These are phyloP conservation scores for Peromyscus aztecus DNA, from an alignment of 2,797 vertebrate genomes.

Conservation along the genomic window DNA sequence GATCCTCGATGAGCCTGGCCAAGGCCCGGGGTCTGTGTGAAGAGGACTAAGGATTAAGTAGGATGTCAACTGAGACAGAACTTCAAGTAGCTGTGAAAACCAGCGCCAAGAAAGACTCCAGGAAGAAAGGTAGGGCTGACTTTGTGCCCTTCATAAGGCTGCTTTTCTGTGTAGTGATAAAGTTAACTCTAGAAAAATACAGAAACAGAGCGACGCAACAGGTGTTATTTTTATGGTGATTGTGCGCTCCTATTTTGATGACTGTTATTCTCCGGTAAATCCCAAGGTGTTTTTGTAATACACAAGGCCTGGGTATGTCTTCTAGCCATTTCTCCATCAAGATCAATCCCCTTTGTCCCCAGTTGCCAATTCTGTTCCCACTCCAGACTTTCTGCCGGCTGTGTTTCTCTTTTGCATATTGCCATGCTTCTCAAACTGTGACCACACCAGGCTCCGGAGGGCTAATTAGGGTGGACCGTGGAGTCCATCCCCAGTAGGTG, in stretches of 20 bases:
- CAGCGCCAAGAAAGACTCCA: constrained; percentile 97
- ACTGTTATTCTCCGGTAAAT: not conserved
- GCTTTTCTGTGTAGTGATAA: not conserved
- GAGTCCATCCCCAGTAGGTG: not conserved
- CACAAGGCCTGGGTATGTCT: not conserved
- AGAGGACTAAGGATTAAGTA: constrained; percentile 95
- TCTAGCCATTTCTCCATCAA: not conserved
- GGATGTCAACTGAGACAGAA: constrained; percentile 99
- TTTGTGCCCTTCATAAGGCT: rapidly evolving
- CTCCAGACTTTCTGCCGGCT: not conserved
- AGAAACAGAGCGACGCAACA: not conserved
- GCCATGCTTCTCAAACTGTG: not conserved
- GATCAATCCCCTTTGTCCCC: rapidly evolving
- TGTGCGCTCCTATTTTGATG: constrained; percentile 3
- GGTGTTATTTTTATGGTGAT: not conserved
- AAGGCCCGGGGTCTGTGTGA: constrained; percentile 93
- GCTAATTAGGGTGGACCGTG: not conserved
- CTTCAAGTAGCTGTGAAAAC: constrained; percentile 98
- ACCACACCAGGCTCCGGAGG: not conserved
- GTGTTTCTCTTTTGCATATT: not conserved
- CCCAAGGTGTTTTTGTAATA: not conserved
- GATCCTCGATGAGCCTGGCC: constrained; percentile 93
- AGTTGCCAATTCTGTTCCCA: rapidly evolving
- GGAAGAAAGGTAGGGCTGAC: constrained; percentile 94
- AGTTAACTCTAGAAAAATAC: not conserved